Conservation (phyloP, 2,888 invertebrate species). For the Polietes domitor region DNA sequence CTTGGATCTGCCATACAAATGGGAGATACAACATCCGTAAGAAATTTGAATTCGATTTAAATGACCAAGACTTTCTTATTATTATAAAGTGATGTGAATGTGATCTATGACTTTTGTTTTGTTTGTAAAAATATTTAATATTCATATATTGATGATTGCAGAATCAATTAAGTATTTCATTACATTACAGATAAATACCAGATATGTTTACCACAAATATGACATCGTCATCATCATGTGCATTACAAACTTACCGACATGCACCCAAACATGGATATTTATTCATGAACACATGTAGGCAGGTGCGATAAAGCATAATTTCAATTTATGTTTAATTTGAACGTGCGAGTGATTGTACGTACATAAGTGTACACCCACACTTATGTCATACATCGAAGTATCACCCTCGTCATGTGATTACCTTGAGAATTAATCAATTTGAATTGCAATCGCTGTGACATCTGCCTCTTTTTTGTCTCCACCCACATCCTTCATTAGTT, state of each 20-base stretch:
- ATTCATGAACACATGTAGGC: too few species aligned
- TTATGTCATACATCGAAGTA: not conserved
- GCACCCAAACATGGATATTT: not conserved
- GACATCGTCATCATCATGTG: not conserved
- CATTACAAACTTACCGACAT: not conserved
- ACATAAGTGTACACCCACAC: not conserved
- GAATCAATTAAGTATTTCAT: conserved; percentile 13
- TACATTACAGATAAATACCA: not conserved
- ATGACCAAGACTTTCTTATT: too few species aligned
- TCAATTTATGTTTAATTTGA: not conserved
- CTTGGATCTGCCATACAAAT: too few species aligned
- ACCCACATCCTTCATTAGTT: not conserved
- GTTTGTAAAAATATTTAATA: not conserved
- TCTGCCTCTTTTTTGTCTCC: not conserved
- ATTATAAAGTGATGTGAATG: too few species aligned
- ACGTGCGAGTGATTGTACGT: not conserved
- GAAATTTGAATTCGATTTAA: too few species aligned
- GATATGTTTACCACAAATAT: conserved; percentile 11
- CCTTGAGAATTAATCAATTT: not conserved
- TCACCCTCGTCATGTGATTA: not conserved
- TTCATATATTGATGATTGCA: not conserved
- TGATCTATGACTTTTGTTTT: too few species aligned
- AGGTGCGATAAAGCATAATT: not conserved
- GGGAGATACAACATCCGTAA: too few species aligned
- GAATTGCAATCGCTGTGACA: not conserved